Percentiles rank a stretch among this genome's conserved stretches.
Conservation (phyloP, 2,888 invertebrate species). For the Tipula vernalis region DNA sequence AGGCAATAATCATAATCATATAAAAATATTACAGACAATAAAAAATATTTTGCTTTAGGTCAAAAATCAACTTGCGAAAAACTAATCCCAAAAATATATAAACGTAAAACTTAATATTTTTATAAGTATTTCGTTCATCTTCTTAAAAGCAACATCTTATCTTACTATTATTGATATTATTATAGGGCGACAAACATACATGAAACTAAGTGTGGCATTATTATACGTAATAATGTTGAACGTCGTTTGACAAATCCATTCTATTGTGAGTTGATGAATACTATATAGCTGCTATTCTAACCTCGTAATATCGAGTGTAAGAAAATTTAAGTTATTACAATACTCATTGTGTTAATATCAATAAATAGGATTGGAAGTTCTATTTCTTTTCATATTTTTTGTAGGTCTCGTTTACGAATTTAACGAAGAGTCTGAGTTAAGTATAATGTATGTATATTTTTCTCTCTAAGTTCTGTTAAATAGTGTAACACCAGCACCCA, state of each 20-base stretch:
- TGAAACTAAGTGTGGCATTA: not conserved
- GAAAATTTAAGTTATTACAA: too few species aligned
- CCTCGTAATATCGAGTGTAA: not conserved
- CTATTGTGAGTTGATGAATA: not conserved
- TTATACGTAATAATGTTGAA: not conserved
- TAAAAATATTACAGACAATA: not conserved
- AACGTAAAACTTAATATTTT: not conserved
- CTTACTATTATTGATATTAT: not conserved
- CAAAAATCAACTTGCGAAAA: not conserved
- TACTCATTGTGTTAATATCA: too few species aligned
- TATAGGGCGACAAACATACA: not conserved
- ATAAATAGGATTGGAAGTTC: too few species aligned
- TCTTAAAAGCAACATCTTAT: not conserved
- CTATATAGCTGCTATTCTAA: not conserved
- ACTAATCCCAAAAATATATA: not conserved
- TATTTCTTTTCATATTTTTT: too few species aligned
- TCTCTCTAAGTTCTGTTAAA: too few species aligned
- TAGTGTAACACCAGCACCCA: too few species aligned
- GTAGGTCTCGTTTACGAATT: too few species aligned
- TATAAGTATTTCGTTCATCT: not conserved
- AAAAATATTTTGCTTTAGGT: not conserved
- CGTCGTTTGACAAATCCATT: not conserved
- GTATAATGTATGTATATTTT: too few species aligned
- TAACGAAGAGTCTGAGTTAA: too few species aligned
- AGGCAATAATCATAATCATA: not conserved